These are phyloP conservation scores for Anisognathus igniventris DNA, from an alignment of 2,797 vertebrate genomes.

Conservation along the genomic window DNA sequence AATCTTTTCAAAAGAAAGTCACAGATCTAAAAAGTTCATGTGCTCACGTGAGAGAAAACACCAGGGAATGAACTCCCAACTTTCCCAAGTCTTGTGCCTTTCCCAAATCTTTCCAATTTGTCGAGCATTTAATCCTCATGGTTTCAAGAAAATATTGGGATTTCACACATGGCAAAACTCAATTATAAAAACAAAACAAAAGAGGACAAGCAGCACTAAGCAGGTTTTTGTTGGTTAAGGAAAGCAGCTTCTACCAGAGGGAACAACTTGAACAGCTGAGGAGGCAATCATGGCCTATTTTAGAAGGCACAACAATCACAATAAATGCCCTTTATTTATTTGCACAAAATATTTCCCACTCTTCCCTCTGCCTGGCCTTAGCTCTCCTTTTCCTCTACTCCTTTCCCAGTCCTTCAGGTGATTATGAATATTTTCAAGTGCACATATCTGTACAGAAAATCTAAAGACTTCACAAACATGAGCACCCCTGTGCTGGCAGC, in stretches of 20 bases:
- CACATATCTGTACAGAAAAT: background rate
- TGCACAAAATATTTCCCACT: background rate
- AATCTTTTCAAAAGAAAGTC: background rate
- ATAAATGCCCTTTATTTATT: background rate
- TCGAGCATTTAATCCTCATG: background rate
- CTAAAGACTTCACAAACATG: background rate
- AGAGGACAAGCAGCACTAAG: background rate
- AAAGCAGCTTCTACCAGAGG: background rate
- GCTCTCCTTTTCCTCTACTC: background rate
- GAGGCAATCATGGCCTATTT: background rate
- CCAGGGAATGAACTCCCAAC: background rate
- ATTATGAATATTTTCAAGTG: background rate
- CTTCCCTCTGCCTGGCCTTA: background rate
- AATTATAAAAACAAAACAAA: constrained; percentile 31
- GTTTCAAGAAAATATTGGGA: constrained; percentile 12
- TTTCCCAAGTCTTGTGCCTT: background rate
- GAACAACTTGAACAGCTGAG: background rate
- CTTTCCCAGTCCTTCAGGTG: background rate
- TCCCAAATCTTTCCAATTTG: background rate
- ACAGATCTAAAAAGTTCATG: background rate
- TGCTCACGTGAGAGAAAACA: background rate
- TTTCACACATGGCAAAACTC: constrained; percentile 30
- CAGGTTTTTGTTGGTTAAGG: background rate
- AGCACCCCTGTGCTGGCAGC: background rate
- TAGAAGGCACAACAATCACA: background rate